phyloP scores from a whole-genome alignment of 2,888 invertebrate genomes.

The Nymphalis polychloros region DNA sequence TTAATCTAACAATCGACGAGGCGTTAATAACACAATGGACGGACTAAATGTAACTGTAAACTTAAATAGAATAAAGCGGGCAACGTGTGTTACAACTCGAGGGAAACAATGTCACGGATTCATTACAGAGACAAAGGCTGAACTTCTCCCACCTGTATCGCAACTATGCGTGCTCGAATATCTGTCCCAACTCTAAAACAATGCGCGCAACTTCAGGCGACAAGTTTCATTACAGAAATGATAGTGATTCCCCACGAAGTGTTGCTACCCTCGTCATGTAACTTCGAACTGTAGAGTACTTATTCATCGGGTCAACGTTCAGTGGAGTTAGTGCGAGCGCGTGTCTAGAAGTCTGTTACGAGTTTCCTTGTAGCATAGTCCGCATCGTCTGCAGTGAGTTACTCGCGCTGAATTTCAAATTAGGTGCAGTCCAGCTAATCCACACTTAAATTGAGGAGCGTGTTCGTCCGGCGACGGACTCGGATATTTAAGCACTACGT shows the following conservation, averaged over 20 bases:
- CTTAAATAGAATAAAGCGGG: conserved; percentile 41
- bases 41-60: conserved; percentile 36
- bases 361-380: conserved; percentile 39
- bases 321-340: conserved; percentile 36
- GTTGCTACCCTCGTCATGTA: conserved; percentile 6
- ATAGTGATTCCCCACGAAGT: conserved; percentile 31
- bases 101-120: conserved; percentile 46
- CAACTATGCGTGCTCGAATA: conserved; percentile 43
- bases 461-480: conserved; percentile 19
- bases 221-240: conserved; percentile 38
- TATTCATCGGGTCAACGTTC: conserved; percentile 40
- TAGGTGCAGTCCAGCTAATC: conserved; percentile 39
- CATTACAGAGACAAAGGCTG: conserved; percentile 47
- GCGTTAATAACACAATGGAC: conserved; percentile 26
- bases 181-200: conserved; percentile 36
- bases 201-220: conserved; percentile 28
- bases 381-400: conserved; percentile 22
- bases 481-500: conserved; percentile 23
- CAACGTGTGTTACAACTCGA: conserved; percentile 36
- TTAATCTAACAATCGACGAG: conserved; percentile 31
- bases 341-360: conserved; percentile 42
- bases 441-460: conserved; percentile 34
- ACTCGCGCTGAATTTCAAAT: conserved; percentile 43
- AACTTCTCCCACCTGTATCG: conserved; percentile 44
- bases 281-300: conserved; percentile 35